A percentile compares a stretch with the other conserved stretches of the same genome.
Evolutionary conservation across 30 jellyfish, hydroid and myxozoan genomes (phyloP).

Genomic region (Pelagia noctiluca): DNA sequence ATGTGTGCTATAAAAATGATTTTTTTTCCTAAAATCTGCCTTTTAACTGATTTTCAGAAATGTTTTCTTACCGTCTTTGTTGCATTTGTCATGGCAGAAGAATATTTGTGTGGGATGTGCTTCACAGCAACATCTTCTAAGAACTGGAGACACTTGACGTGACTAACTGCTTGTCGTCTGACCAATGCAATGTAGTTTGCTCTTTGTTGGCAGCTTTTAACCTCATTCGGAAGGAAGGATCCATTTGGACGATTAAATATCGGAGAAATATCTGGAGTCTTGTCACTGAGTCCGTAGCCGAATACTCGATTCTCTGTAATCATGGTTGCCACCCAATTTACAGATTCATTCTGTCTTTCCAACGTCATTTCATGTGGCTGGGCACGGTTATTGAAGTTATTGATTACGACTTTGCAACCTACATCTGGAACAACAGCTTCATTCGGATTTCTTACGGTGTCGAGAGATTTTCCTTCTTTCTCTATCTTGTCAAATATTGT

Average conservation of each 20-base stretch:
- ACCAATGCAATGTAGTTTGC: neutral
- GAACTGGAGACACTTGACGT: too few species aligned
- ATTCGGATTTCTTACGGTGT: neutral
- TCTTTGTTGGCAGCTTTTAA: conserved; percentile 1
- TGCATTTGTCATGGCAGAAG: conserved; percentile 4
- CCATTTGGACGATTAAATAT: neutral
- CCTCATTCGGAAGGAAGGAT: conserved; percentile 8
- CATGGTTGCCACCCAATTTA: conserved; percentile 6
- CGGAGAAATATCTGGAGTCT: neutral
- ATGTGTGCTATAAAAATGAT: conserved; percentile 1
- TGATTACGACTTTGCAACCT: conserved; percentile 7
- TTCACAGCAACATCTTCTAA: conserved; percentile 5
- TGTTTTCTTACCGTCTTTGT: neutral
- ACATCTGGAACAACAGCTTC: conserved; percentile 3
- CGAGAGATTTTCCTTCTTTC: conserved; percentile 7
- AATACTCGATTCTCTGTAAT: neutral
- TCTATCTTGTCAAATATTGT: neutral
- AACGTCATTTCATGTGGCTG: conserved; percentile 1
- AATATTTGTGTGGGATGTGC: conserved; percentile 2
- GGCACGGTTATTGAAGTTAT: neutral
- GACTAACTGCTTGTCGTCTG: conserved; percentile 2
- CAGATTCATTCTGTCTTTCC: conserved; percentile 1
- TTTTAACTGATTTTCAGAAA: neutral
- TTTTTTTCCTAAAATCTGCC: conserved; percentile 2
- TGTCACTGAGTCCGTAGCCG: conserved; percentile 7